A percentile compares a stretch with the other conserved stretches of the same genome.
phyloP scores from a whole-genome alignment of 2,888 invertebrate genomes.

The Julus scandinavius region DNA sequence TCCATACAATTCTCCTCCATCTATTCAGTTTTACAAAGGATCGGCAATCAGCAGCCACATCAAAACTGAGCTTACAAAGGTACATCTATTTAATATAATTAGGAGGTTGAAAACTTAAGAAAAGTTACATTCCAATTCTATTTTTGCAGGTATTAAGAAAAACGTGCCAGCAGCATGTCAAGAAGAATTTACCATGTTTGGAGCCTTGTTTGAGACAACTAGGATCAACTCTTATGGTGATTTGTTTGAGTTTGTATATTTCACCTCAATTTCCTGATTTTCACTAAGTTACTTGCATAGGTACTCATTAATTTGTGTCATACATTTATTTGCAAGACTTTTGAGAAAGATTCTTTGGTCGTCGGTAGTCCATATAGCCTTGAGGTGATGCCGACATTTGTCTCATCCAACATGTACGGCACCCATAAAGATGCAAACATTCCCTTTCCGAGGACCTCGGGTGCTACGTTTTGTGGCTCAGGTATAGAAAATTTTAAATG shows the following conservation, averaged over 20 bases:
- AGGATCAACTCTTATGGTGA: constrained; percentile 71
- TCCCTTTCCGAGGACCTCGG: constrained; percentile 93
- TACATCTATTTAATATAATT: constrained; percentile 60
- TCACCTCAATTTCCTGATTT: background rate
- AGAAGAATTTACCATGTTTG: constrained; percentile 85
- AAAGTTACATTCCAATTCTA: constrained; percentile 37
- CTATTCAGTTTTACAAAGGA: constrained; percentile 76
- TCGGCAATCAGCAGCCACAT: constrained; percentile 77
- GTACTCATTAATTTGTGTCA: no score
- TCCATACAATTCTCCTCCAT: constrained; percentile 74
- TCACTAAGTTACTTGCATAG: no score
- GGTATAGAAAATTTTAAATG: constrained; percentile 68
- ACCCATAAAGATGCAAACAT: constrained; percentile 75
- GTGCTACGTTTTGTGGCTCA: constrained; percentile 90
- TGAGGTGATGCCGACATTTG: constrained; percentile 55
- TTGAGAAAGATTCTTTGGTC: constrained; percentile 49
- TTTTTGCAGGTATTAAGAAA: constrained; percentile 59
- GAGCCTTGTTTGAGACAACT: constrained; percentile 85
- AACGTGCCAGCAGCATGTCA: constrained; percentile 77
- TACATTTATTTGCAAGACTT: constrained; percentile 8
- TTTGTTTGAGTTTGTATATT: constrained; percentile 58
- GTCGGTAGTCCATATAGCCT: constrained; percentile 52
- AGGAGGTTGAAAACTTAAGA: background rate
- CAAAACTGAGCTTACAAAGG: constrained; percentile 80
- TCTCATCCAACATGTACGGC: constrained; percentile 61